These are phyloP conservation scores for Penaeus monodon DNA, from an alignment of 2,888 invertebrate species.

Conservation along the genomic window DNA sequence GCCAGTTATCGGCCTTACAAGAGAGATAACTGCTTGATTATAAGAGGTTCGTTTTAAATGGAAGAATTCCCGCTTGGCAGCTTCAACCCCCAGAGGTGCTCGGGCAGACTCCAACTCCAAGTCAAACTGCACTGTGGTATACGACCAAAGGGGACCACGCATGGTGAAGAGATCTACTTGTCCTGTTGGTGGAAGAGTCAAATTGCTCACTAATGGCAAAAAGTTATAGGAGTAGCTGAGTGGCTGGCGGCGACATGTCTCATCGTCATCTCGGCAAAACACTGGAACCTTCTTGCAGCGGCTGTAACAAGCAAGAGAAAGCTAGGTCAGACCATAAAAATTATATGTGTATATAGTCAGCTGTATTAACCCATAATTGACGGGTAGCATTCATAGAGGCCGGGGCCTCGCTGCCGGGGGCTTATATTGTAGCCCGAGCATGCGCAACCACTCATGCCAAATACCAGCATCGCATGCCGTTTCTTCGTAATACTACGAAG, in stretches of 20 bases:
- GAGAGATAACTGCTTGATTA: slow-evolving; percentile 82
- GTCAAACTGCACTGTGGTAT: slow-evolving; percentile 81
- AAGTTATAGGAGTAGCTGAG: slow-evolving; percentile 92
- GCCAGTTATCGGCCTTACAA: slow-evolving; percentile 82
- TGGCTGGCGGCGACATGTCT: slow-evolving; percentile 83
- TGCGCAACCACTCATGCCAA: no score
- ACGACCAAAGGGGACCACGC: slow-evolving; percentile 82
- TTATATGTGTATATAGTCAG: no score
- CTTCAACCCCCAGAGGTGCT: slow-evolving; percentile 74
- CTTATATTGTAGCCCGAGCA: no score
- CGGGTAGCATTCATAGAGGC: no score
- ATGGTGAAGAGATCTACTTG: slow-evolving; percentile 87
- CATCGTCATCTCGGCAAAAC: slow-evolving; percentile 81
- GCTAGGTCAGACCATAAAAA: slow-evolving; percentile 5
- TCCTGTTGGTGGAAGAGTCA: slow-evolving; percentile 78
- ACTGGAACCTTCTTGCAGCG: slow-evolving; percentile 83
- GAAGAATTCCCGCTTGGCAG: slow-evolving; percentile 60
- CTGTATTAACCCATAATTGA: no score
- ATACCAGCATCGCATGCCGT: no score
- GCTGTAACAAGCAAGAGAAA: slow-evolving; percentile 73
- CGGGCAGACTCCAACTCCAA: slow-evolving; percentile 76
- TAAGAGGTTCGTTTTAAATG: slow-evolving; percentile 67
- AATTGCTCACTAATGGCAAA: slow-evolving; percentile 89
- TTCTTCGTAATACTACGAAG: no score
- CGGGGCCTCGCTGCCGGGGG: no score